Percentiles rank a stretch among this genome's conserved stretches.
Evolutionary conservation across 2,113 vertebrate species (phyloP).

Genomic region (Brachypteracias leptosomus): DNA sequence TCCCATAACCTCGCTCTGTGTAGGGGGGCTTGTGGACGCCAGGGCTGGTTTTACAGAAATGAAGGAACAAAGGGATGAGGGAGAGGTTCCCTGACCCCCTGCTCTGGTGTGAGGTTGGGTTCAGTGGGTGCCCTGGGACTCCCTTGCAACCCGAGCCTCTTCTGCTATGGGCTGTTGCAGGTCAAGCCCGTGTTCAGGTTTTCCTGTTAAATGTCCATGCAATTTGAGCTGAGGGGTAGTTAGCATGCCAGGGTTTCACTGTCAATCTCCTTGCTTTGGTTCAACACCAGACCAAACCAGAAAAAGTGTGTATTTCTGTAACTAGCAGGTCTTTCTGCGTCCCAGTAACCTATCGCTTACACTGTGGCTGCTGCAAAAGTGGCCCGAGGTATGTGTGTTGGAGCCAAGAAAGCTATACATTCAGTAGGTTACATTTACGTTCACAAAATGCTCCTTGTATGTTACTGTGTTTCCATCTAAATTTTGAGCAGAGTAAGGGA

Average conservation of each 20-base stretch:
- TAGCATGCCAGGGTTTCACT: rapidly evolving
- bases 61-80: not conserved
- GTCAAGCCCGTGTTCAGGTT: rapidly evolving
- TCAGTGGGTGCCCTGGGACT: rapidly evolving
- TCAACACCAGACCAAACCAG: not conserved
- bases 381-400: rapidly evolving
- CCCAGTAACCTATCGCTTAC: rapidly evolving
- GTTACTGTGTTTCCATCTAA: not conserved
- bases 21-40: too few species aligned
- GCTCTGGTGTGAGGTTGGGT: not conserved
- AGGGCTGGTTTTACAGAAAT: not conserved
- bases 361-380: not conserved
- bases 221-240: rapidly evolving
- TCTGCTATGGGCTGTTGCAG: rapidly evolving
- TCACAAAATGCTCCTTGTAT: not conserved
- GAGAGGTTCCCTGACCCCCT: not conserved
- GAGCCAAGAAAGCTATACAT: not conserved
- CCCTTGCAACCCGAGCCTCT: too few species aligned
- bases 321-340: not conserved
- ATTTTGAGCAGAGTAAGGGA: not conserved
- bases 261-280: not conserved
- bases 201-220: too few species aligned
- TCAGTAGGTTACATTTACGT: not conserved
- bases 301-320: rapidly evolving
- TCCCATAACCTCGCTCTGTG: not conserved